Base-by-base conservation (phyloP, 2,113 vertebrate genomes). In the Sebastes schlegelii region DNA sequence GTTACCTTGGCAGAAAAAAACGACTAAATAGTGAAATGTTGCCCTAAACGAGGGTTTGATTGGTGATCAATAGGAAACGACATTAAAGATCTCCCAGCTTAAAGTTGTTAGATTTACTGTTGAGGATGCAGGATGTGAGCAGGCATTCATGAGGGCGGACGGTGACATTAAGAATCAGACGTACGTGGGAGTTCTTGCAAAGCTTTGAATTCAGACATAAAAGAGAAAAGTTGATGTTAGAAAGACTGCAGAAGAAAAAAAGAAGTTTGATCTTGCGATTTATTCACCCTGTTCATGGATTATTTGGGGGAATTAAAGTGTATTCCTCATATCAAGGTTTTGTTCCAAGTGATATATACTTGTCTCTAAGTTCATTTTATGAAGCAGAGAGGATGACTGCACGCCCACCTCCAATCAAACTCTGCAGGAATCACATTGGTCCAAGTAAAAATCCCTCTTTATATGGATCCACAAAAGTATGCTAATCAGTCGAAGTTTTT, bases 141-240 rank as follows among this genome's bases (percentile, higher is more conserved):
- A 49, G 68, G 61, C 83, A 78, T 86, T 88, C 83, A 87, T 51
- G 74, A 74, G 78, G 80, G 88, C 43, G 71, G 85, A 86, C 55
- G 51, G 84, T 66, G 78, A 77, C 89, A 86, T 86, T 72, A 81
- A 64, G 72, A 83, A 74, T 91, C 89, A 89, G 79, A 92, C 91
- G 17, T 58, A 79, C 23, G 89, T 93, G 83, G 91, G 91, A 86
- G 92, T 88, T 82, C 73, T 65, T 58, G 74, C 75, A 80, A 86
- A 71, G 88, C 89, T 92, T 93, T 94, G 91, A 93, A 88, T 91
- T 84, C 67, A 83, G 55, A 87, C 88, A 91, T 92, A 75, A 93
- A 93, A 90, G 86, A 86, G 91, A 89, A 91, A 92, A 74, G 61
- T 66, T 88, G 80, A 90, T 84, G 77, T 77, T 79, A 82, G 79